Conservation (phyloP, 92 coral and sea anemone species). For the Chrysogorgia sp. region DNA sequence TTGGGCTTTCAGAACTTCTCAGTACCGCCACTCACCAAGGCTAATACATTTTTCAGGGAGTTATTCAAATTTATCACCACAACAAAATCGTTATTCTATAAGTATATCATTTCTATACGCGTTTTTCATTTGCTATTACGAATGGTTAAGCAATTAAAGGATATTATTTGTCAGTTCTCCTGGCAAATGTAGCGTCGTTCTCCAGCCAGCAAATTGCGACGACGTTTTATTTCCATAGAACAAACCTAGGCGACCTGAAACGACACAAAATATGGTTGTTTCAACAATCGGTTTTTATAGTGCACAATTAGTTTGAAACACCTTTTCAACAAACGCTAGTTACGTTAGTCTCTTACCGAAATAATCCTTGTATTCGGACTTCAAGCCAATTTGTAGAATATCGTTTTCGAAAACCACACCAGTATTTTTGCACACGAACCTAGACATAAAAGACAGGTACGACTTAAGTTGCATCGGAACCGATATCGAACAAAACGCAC, state of each 20-base stretch:
- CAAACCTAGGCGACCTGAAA: slow-evolving; percentile 78
- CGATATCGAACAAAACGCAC: neutral
- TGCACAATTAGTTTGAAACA: neutral
- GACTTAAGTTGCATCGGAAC: no score
- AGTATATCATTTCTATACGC: no score
- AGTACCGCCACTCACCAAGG: no score
- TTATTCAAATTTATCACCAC: no score
- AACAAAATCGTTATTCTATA: no score
- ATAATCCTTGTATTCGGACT: slow-evolving; percentile 80
- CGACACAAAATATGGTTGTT: neutral
- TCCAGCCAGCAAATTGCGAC: slow-evolving; percentile 77
- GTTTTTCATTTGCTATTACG: no score
- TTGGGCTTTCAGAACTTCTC: no score
- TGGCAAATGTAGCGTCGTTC: slow-evolving; percentile 73
- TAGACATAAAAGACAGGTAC: slow-evolving; percentile 24
- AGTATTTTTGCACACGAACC: slow-evolving; percentile 94
- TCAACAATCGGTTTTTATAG: no score
- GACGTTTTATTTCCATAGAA: slow-evolving; percentile 95
- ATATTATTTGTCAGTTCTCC: slow-evolving; percentile 79
- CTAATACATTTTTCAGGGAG: no score
- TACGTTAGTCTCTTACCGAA: slow-evolving; percentile 57
- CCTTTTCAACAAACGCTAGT: neutral
- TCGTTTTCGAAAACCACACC: slow-evolving; percentile 96
- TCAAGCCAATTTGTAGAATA: slow-evolving; percentile 94
- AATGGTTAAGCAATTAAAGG: slow-evolving; percentile 51